These are phyloP conservation scores for Dromas ardeola DNA, from an alignment of 2,113 vertebrate species.

Conservation along the genomic window DNA sequence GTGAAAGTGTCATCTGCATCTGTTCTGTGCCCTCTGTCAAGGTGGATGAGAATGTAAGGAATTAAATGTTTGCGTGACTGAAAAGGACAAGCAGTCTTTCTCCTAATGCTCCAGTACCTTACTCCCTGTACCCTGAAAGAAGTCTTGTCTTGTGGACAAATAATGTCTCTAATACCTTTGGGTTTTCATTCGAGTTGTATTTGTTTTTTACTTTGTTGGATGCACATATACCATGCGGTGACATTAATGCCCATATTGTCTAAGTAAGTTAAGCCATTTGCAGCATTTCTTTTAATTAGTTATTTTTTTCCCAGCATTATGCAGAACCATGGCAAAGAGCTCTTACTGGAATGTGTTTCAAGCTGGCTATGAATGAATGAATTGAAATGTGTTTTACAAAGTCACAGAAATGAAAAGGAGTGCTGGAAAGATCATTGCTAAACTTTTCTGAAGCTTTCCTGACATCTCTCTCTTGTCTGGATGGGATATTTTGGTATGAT, in stretches of 20 bases:
- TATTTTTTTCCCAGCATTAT: not conserved
- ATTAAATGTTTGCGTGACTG: conserved; percentile 31
- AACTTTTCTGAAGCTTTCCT: not conserved
- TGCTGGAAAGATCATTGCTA: not conserved
- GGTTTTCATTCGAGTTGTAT: not conserved
- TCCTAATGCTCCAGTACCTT: not conserved
- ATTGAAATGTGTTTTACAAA: not conserved
- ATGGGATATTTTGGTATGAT: not conserved
- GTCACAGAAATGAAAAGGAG: not conserved
- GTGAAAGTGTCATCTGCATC: not conserved
- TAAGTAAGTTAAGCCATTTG: conserved; percentile 22
- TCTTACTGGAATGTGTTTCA: not conserved
- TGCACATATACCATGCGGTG: not conserved
- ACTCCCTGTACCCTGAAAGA: not conserved
- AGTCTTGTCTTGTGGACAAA: not conserved
- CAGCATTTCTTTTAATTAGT: not conserved
- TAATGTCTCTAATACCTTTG: not conserved
- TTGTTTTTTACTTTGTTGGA: not conserved
- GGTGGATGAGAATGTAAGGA: conserved; percentile 23
- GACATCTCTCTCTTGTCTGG: not conserved
- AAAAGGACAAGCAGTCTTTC: not conserved
- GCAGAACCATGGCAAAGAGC: not conserved
- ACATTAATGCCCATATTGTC: not conserved
- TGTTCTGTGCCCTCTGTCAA: conserved; percentile 23
- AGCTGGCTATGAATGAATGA: not conserved